Percentiles rank a stretch among this genome's conserved stretches.
These are phyloP conservation scores for Diorhabda elongata DNA, from an alignment of 1,140 invertebrate genomes.

Conservation along the genomic window DNA sequence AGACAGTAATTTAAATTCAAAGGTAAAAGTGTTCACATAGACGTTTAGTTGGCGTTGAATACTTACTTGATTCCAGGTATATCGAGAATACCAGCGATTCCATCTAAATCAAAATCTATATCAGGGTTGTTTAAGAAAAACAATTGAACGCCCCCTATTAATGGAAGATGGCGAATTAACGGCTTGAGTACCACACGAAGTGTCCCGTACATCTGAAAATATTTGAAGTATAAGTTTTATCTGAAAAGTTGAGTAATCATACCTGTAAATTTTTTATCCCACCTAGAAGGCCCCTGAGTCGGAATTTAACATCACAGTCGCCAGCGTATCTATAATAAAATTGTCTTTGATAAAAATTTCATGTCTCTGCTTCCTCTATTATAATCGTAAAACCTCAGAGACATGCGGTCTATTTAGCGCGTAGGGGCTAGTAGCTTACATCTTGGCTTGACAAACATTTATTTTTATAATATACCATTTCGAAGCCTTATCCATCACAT, in stretches of 20 bases:
- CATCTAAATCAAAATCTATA: constrained; percentile 91
- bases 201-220: constrained; percentile 71
- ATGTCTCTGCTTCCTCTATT: too few species aligned
- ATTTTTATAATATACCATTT: too few species aligned
- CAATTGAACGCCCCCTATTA: constrained; percentile 84
- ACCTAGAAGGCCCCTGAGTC: constrained; percentile 66
- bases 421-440: too few species aligned
- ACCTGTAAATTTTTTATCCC: constrained; percentile 80
- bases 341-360: not conserved
- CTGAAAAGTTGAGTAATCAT: not conserved
- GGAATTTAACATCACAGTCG: constrained; percentile 86
- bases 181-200: constrained; percentile 88
- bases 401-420: too few species aligned
- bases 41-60: not conserved
- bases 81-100: constrained; percentile 66
- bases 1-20: too few species aligned
- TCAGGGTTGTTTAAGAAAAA: constrained; percentile 92
- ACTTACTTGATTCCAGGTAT: constrained; percentile 64
- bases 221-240: not conserved
- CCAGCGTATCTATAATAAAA: constrained; percentile 73
- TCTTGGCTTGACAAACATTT: too few species aligned
- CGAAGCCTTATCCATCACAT: too few species aligned
- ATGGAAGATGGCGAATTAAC: constrained; percentile 75
- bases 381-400: too few species aligned
- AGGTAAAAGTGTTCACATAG: too few species aligned